phyloP scores from a whole-genome alignment of 2,797 vertebrate genomes.

The Microcaecilia unicolor region DNA sequence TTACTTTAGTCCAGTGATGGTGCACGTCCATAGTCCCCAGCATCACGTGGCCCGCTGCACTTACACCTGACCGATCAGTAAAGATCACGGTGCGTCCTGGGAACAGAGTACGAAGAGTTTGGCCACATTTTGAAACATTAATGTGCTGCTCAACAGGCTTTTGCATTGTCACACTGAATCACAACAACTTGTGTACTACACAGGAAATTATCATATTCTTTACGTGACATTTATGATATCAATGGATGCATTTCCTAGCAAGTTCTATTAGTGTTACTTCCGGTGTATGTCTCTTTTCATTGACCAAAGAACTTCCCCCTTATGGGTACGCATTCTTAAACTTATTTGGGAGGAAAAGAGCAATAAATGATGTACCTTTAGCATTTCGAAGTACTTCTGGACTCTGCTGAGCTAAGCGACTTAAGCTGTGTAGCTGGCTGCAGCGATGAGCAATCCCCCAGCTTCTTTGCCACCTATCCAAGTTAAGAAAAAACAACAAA shows the following conservation, averaged over 20 bases:
- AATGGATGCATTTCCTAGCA: too few species aligned
- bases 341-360: too few species aligned
- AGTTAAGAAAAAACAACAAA: too few species aligned
- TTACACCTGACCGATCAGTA: slow-evolving; percentile 86
- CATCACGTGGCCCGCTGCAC: slow-evolving; percentile 81
- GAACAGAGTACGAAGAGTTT: slow-evolving; percentile 14
- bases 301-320: too few species aligned
- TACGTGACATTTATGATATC: too few species aligned
- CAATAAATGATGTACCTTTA: slow-evolving; percentile 79
- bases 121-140: background rate
- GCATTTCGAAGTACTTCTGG: slow-evolving; percentile 69
- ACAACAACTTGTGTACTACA: too few species aligned
- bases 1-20: slow-evolving; percentile 90
- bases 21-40: slow-evolving; percentile 94
- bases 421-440: slow-evolving; percentile 84
- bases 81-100: slow-evolving; percentile 80
- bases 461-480: slow-evolving; percentile 86
- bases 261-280: too few species aligned
- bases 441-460: slow-evolving; percentile 88
- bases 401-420: slow-evolving; percentile 77
- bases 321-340: too few species aligned
- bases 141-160: too few species aligned
- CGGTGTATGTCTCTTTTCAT: too few species aligned
- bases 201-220: too few species aligned
- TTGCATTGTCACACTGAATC: too few species aligned